Conservation (phyloP, 2,888 invertebrate species). For the Watsonalla cultraria region DNA sequence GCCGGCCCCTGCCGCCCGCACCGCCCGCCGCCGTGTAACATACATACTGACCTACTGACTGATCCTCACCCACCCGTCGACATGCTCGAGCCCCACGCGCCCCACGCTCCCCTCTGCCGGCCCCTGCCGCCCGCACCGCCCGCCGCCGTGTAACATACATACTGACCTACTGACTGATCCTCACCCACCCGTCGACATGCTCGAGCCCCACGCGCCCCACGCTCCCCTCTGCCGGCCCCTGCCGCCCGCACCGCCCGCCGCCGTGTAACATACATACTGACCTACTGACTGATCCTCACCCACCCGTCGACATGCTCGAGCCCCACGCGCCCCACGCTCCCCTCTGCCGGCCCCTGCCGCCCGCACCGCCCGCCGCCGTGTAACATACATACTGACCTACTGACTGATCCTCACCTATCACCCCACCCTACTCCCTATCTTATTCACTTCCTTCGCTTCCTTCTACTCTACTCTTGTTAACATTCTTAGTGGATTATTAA, state of each 20-base stretch:
- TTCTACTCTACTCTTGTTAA: no score
- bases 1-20: conserved; percentile 78
- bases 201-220: conserved; percentile 44
- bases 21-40: conserved; percentile 89
- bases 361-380: conserved; percentile 89
- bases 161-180: conserved; percentile 7
- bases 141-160: conserved; percentile 83
- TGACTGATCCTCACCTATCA: conserved; percentile 52
- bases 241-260: conserved; percentile 85
- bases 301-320: conserved; percentile 62
- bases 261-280: conserved; percentile 77
- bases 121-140: conserved; percentile 82
- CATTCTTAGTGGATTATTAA: no score
- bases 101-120: conserved; percentile 52
- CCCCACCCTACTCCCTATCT: conserved; percentile 33
- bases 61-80: conserved; percentile 44
- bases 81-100: conserved; percentile 44
- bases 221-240: conserved; percentile 62
- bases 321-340: conserved; percentile 49
- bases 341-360: conserved; percentile 69
- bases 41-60: conserved; percentile 30
- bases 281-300: conserved; percentile 22
- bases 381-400: conserved; percentile 39
- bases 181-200: conserved; percentile 62
- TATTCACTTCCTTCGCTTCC: no score